These are phyloP conservation scores for Ranitomeya variabilis DNA, from an alignment of 2,113 vertebrate genomes.

Conservation along the genomic window DNA sequence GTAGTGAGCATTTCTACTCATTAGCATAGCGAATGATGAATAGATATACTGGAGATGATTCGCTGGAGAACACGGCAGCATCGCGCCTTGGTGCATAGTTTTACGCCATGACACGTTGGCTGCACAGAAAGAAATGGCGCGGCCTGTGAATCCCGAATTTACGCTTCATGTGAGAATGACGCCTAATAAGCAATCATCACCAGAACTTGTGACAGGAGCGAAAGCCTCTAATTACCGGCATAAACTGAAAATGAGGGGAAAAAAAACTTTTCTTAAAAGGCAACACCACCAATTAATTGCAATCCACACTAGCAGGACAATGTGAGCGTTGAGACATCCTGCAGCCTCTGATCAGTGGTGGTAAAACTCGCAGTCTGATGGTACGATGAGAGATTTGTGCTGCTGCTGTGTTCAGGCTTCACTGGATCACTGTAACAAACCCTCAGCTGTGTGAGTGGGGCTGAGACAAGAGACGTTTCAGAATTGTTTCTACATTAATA, in stretches of 20 bases:
- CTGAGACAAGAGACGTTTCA: too few species aligned
- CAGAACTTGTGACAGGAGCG: not conserved
- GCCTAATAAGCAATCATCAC: slow-evolving; percentile 14
- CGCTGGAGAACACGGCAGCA: not conserved
- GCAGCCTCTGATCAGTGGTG: too few species aligned
- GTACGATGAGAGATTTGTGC: too few species aligned
- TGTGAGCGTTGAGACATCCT: too few species aligned
- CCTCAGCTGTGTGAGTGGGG: too few species aligned
- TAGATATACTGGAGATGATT: not conserved
- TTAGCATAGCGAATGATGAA: slow-evolving; percentile 7
- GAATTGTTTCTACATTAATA: too few species aligned
- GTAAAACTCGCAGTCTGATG: too few species aligned
- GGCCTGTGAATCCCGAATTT: slow-evolving; percentile 11
- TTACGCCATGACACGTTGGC: not conserved
- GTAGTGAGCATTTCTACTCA: not conserved
- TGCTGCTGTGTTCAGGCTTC: too few species aligned
- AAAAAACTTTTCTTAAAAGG: not conserved
- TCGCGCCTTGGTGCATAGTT: slow-evolving; percentile 35
- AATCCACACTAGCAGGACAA: too few species aligned
- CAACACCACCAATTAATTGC: not conserved
- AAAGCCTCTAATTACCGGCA: not conserved
- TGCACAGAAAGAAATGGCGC: not conserved
- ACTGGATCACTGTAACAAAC: too few species aligned
- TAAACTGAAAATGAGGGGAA: not conserved
- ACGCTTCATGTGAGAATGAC: slow-evolving; percentile 2